These are phyloP conservation scores for Henricia sp. DNA, from an alignment of 53 echinoderm and acorn worm species.

Conservation along the genomic window DNA sequence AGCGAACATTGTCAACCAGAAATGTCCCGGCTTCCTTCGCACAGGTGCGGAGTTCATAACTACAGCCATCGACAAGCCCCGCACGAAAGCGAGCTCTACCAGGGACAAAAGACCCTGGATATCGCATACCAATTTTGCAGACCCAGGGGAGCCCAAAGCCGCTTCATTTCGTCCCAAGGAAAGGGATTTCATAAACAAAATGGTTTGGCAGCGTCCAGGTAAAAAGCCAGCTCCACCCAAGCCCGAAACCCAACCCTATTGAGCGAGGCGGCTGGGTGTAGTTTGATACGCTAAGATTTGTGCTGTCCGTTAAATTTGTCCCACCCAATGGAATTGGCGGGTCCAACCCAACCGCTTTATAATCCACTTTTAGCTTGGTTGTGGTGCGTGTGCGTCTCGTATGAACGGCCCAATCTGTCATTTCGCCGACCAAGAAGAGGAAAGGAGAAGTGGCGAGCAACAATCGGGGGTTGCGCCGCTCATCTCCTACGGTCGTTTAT, in stretches of 20 bases:
- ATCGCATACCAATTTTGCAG: conserved; percentile 54
- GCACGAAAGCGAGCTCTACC: conserved; percentile 20
- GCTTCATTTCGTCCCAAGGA: conserved; percentile 57
- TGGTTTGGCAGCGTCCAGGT: conserved; percentile 60
- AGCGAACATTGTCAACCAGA: neutral
- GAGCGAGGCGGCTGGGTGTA: conserved; percentile 38
- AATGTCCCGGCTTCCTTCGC: neutral
- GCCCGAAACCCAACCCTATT: conserved; percentile 61
- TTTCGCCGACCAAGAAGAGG: conserved; percentile 41
- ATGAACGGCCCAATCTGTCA: conserved; percentile 61
- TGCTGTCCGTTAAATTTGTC: conserved; percentile 61
- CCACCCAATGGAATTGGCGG: conserved; percentile 55
- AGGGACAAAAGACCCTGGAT: conserved; percentile 37
- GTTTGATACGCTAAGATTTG: conserved; percentile 61
- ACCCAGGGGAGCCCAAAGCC: conserved; percentile 35
- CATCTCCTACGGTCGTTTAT: conserved; percentile 56
- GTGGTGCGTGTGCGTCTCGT: conserved; percentile 22
- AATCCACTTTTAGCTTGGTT: conserved; percentile 43
- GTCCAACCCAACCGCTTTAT: conserved; percentile 60
- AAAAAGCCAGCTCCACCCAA: conserved; percentile 64
- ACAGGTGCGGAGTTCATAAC: conserved; percentile 51
- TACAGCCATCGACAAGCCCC: conserved; percentile 44
- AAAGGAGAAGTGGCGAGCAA: conserved; percentile 32
- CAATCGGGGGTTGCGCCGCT: conserved; percentile 61
- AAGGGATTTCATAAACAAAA: conserved; percentile 61